Conservation (phyloP, 2,797 vertebrate species). For the Varecia variegata region DNA sequence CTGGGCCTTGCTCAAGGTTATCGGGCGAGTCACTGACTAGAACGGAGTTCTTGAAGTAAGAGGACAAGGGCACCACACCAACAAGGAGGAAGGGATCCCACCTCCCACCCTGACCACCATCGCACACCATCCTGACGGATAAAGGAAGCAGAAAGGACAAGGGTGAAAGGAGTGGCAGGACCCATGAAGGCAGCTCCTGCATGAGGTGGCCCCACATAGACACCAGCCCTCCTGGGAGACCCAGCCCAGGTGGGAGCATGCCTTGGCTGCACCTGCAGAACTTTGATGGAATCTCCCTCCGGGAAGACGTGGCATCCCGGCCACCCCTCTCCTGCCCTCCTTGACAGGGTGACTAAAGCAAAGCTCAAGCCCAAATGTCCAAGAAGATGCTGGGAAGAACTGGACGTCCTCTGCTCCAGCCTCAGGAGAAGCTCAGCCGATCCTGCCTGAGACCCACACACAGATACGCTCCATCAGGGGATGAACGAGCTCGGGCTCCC, state of each 20-base stretch:
- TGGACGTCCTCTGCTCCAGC: not conserved
- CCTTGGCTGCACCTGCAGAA: not conserved
- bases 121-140: not conserved
- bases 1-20: not conserved
- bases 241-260: not conserved
- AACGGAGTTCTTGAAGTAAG: not conserved
- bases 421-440: not conserved
- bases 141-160: not conserved
- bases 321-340: not conserved
- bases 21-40: not conserved
- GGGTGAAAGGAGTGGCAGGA: not conserved
- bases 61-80: not conserved
- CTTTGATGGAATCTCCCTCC: not conserved
- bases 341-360: not conserved
- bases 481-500: no score
- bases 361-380: not conserved
- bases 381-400: not conserved
- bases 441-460: fast-evolving
- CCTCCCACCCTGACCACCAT: not conserved
- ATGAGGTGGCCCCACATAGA: not conserved
- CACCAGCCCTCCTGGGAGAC: not conserved
- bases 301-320: not conserved
- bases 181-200: not conserved
- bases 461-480: not conserved
- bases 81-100: fast-evolving